Conservation (phyloP, 2,797 vertebrate genomes). For the Myiotriccus ornatus region DNA sequence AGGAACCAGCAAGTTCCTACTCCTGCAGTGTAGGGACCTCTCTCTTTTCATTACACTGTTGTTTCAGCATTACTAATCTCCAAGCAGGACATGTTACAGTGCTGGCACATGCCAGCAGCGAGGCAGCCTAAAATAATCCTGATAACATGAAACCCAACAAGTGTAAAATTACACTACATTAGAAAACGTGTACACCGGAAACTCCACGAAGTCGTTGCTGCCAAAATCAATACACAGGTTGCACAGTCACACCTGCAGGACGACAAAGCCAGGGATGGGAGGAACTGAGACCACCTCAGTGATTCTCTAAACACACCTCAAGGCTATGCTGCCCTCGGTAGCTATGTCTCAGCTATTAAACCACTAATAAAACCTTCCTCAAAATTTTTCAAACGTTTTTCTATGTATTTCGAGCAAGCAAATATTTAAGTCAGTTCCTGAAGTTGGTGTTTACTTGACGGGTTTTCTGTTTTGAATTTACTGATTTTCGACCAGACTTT, state of each 20-base stretch:
- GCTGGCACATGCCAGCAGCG: neutral
- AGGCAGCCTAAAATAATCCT: neutral
- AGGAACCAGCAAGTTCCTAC: neutral
- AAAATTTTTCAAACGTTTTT: neutral
- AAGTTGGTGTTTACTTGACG: neutral
- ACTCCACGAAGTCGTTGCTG: neutral
- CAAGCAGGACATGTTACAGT: neutral
- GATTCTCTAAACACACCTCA: neutral
- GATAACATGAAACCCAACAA: neutral
- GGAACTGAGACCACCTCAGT: neutral
- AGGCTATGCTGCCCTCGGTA: neutral
- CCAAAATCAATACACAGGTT: constrained; percentile 39
- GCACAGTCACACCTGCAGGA: constrained; percentile 20
- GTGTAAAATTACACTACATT: neutral
- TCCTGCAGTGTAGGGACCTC: neutral
- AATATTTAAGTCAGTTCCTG: neutral
- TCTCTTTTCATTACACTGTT: neutral
- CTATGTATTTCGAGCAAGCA: neutral
- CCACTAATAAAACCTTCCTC: neutral
- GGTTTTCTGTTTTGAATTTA: neutral
- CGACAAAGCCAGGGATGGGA: neutral
- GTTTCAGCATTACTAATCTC: constrained; percentile 9
- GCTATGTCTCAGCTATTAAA: neutral
- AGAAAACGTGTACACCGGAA: neutral
- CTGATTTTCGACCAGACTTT: neutral